Evolutionary conservation across 64 coral and sea anemone species (phyloP), one percentile per base, ranked within the genome.

Genomic region (Cladopsammia gracilis): DNA sequence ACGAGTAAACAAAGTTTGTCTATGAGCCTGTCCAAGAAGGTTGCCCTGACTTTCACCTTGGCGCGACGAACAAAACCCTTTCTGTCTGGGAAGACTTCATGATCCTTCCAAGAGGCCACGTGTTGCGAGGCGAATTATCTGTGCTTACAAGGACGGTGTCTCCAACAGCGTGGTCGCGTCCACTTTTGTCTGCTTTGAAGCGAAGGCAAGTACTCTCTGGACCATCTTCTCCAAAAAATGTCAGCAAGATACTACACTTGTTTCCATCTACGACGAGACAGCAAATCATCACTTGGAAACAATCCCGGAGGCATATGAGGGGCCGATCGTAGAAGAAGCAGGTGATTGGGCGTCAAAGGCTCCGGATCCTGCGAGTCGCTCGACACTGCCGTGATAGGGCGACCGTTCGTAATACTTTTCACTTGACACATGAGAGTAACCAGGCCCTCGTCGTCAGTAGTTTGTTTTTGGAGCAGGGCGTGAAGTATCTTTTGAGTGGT

Each of bases 301-400:
- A 19, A 2, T 26, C 86, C 86, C 4, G 48, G 86, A 8, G 70
- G 86, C 11, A 61, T 8, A 14, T n/a, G 10, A 3, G 71, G 45
- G 43, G 44, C 66, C 4, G 86, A 0, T 19, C 50, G 13, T 23
- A 71, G 13, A 24, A 88, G 69, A 10, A 88, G 86, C 10, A 88
- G 86, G 23, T 86, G 68, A 52, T 88, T 88, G 2, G 85, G 85
- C 13, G 85, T 88, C 7, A 88, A 51, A 15, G 85, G 64, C n/a
- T 61, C 1, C 71, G 49, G 46, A 34, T 75, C 69, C 9, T 44
- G 18, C 25, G 86, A 65, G n/a, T 88, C 86, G 47, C 72, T 66
- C 7, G 86, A 88, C 7, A 71, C 48, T 52, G 71, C 53, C 5
- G 67, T 88, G 18, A 88, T 20, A 45, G 86, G 51, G 25, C 86